Evolutionary conservation across 2,888 invertebrate genomes (phyloP), one percentile per base, ranked within the genome.

Genomic region (Prenolepis imparis): DNA sequence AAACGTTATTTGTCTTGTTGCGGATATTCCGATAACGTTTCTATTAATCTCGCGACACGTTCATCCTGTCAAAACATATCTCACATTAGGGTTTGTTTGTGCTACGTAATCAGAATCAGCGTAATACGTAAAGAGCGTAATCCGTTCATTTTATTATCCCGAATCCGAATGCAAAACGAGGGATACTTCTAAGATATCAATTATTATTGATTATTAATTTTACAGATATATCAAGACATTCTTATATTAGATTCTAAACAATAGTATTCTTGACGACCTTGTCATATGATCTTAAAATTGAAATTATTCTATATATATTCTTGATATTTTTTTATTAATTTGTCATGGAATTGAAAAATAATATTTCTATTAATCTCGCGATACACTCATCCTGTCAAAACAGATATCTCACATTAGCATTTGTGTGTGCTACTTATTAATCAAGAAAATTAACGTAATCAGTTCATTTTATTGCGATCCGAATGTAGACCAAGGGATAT

Each of bases 1-100:
- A 70, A 59, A 48, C 18, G 12, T 18, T 9, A 36, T 36, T 59
- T 18, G 24, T 77, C n/a, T 77, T 55, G 24, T 57, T 32, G 59
- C 44, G 12, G 44, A 44, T 74, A 52, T 77, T 77, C 11, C n/a
- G n/a, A 39, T 57, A 36, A 52, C 39, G 15, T 77, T 24, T 18
- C 18, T 55, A 18, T 75, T 12, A 36, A 24, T 52, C 24, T 18
- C 12, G 11, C 39, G 18, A 24, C 21, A 59, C 9, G 41, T 5
- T 44, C 1, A 15, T 48, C 5, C n/a, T 52, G 9, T 28, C n/a
- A 15, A 32, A 44, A 44, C 15, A 36, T 74, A 74, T 63, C 15
- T 32, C 6, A 39, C 12, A 32, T 77, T 39, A 64, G 48, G n/a
- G 5, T 36, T 5, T 5, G 39, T 32, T 24, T 32, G 21, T 32